A percentile compares a stretch with the other conserved stretches of the same genome.
phyloP scores from a whole-genome alignment of 2,888 invertebrate genomes.

The Perizoma flavofasciatum region DNA sequence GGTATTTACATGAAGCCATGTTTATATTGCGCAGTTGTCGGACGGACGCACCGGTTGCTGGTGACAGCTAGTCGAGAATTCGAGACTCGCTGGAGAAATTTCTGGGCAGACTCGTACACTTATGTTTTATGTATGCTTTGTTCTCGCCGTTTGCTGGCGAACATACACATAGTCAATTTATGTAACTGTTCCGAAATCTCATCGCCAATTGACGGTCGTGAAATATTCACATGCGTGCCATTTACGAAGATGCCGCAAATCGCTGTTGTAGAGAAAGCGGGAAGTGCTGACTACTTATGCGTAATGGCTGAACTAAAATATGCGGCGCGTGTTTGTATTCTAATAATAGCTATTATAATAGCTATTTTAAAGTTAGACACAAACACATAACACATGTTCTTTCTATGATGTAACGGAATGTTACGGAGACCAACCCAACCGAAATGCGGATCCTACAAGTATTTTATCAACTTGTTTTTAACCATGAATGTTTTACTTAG shows the following conservation, averaged over 20 bases:
- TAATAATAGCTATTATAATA: conserved; percentile 29
- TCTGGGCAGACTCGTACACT: conserved; percentile 53
- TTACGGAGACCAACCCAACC: too few species aligned
- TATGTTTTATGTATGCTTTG: conserved; percentile 72
- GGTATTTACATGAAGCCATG: too few species aligned
- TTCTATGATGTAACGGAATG: conserved; percentile 22
- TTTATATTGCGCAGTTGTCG: conserved; percentile 30
- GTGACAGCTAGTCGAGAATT: conserved; percentile 62
- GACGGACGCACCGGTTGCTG: conserved; percentile 45
- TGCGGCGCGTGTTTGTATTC: conserved; percentile 33
- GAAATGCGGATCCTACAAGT: too few species aligned
- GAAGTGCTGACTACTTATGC: conserved; percentile 37
- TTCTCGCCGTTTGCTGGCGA: conserved; percentile 40
- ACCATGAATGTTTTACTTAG: too few species aligned
- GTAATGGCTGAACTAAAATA: conserved; percentile 33
- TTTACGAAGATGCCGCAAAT: conserved; percentile 37
- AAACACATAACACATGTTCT: conserved; percentile 23
- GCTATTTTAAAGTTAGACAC: conserved; percentile 21
- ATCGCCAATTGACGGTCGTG: conserved; percentile 17
- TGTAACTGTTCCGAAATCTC: conserved; percentile 39
- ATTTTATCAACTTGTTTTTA: too few species aligned
- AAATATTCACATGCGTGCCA: conserved; percentile 35
- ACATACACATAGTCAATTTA: conserved; percentile 39
- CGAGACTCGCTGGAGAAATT: conserved; percentile 74
- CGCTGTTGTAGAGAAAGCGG: conserved; percentile 41